Evolutionary conservation across 2,888 invertebrate genomes (phyloP).

Genomic region (Eurois occulta): DNA sequence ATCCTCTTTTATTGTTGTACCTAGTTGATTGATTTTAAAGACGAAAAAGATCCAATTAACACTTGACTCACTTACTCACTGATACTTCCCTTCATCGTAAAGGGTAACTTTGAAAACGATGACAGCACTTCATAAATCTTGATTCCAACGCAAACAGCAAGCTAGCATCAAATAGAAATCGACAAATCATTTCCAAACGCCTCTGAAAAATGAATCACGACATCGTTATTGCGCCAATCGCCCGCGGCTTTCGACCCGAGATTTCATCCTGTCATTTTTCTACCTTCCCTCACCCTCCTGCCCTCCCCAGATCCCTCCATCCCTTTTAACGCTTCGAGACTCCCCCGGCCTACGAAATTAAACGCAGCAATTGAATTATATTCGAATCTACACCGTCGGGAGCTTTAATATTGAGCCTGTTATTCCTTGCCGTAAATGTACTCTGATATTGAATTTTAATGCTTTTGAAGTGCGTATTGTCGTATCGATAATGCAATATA

Average conservation of each 20-base stretch:
- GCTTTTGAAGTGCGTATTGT: conserved; percentile 54
- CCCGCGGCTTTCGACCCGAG: conserved; percentile 74
- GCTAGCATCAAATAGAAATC: conserved; percentile 56
- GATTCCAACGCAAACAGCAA: conserved; percentile 44
- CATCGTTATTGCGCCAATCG: conserved; percentile 77
- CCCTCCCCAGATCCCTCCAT: conserved; percentile 73
- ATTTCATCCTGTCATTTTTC: conserved; percentile 80
- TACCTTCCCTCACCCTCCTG: conserved; percentile 79
- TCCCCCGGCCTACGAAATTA: conserved; percentile 80
- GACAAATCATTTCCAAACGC: conserved; percentile 67
- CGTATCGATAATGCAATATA: conserved; percentile 38
- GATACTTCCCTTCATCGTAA: not conserved
- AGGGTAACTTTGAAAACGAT: not conserved
- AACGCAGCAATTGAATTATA: conserved; percentile 83
- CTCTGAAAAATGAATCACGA: conserved; percentile 79
- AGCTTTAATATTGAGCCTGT: conserved; percentile 74
- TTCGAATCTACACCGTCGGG: conserved; percentile 78
- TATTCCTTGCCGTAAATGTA: conserved; percentile 72
- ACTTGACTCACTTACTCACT: not conserved
- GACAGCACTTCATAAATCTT: conserved; percentile 50
- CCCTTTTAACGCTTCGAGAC: conserved; percentile 84
- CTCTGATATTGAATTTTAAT: conserved; percentile 71
- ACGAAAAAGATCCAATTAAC: not conserved
- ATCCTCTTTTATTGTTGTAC: not conserved
- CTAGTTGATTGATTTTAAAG: not conserved